phyloP scores from a whole-genome alignment of 2,888 invertebrate genomes.

The Ennomos quercinarius region DNA sequence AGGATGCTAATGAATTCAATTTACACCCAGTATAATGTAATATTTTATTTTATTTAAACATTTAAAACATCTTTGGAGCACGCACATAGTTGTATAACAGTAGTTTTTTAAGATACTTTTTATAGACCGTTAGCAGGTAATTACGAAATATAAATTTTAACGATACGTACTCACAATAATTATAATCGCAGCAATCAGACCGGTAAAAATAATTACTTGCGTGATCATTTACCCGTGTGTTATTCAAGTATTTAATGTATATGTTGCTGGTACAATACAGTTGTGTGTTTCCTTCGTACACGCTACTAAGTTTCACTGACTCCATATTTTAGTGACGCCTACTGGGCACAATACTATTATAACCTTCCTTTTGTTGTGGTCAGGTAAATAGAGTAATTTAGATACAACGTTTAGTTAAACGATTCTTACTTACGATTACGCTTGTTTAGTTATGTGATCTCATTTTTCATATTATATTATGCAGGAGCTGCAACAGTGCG shows the following conservation, averaged over 20 bases:
- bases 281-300: conserved; percentile 12
- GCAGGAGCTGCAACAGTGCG: no score
- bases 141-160: conserved; percentile 37
- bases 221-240: conserved; percentile 42
- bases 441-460: no score
- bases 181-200: conserved; percentile 45
- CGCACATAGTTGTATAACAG: conserved; percentile 6
- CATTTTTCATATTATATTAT: no score
- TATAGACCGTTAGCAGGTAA: conserved; percentile 12
- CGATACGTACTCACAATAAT: conserved; percentile 39
- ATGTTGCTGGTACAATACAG: conserved; percentile 10
- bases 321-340: conserved; percentile 1
- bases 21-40: no score
- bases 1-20: no score
- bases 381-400: no score
- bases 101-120: conserved; percentile 8
- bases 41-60: no score
- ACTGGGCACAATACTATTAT: no score
- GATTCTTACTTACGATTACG: no score
- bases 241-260: conserved; percentile 36
- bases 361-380: no score
- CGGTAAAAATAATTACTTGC: conserved; percentile 48
- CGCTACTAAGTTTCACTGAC: conserved; percentile 16
- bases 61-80: neutral
- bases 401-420: no score